phyloP scores from a whole-genome alignment of 1,140 invertebrate genomes.

The Pararge aegeria region DNA sequence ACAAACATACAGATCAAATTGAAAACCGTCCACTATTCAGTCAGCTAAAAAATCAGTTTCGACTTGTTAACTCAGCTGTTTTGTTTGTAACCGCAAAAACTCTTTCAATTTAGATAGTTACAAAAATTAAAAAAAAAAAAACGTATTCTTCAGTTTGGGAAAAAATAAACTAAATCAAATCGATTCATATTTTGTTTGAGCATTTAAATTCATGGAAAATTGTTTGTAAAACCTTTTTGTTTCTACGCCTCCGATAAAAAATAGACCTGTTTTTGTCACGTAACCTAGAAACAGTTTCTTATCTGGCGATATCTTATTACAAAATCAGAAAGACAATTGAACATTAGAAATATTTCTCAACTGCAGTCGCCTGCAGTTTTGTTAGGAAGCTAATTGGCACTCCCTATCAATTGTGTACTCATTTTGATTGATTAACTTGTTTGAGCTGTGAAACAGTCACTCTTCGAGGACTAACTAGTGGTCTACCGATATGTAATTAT shows the following conservation, averaged over 20 bases:
- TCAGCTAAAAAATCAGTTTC: too few relatives aligned
- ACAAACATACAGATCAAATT: too few relatives aligned
- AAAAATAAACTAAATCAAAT: background rate
- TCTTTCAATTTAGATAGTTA: background rate
- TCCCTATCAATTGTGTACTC: constrained; percentile 21
- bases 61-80: background rate
- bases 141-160: background rate
- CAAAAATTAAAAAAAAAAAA: background rate
- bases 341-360: constrained; percentile 20
- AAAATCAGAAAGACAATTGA: constrained; percentile 14
- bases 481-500: constrained; percentile 9
- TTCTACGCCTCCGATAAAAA: background rate
- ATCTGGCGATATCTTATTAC: constrained; percentile 19
- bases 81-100: background rate
- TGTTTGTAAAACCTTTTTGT: constrained; percentile 4
- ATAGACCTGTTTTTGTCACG: constrained; percentile 1
- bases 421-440: constrained; percentile 22
- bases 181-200: background rate
- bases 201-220: constrained; percentile 11
- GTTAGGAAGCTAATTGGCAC: constrained; percentile 17
- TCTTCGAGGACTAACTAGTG: background rate
- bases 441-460: constrained; percentile 8
- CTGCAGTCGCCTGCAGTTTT: constrained; percentile 11
- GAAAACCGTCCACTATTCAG: too few relatives aligned
- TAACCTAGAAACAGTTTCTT: constrained; percentile 13